Evolutionary conservation across 2,797 vertebrate genomes (phyloP), one percentile per base, ranked within the genome.

Genomic region (Pangasius mekongensis): DNA sequence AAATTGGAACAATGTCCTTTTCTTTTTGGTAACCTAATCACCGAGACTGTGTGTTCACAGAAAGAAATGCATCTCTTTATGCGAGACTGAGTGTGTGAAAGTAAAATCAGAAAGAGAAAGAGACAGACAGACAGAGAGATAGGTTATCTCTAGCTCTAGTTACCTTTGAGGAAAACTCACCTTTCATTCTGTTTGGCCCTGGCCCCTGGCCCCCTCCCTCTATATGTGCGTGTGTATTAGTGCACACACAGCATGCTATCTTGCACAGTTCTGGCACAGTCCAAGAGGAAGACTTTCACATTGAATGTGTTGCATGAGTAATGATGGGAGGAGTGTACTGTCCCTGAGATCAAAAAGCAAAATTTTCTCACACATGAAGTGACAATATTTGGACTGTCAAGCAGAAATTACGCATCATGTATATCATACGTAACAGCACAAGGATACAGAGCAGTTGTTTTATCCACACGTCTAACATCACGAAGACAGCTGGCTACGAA

Each of bases 1-100:
- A 84, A 93, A 93, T 91, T 89, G 36, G 87, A 95, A 96, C 93
- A 94, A 95, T 94, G 93, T 93, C 88, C 91, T 90, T 88, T 93
- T 95, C 92, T 94, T 90, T 90, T 73, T 91, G 89, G 92, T 94
- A 95, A 95, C 90, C 86, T 78, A 93, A 95, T 93, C 93, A 90
- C 85, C 92, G 89, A 88, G 90, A 86, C 89, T 88, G 90, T 78
- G 89, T 93, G 91, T 92, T 91, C 78, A 91, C 87, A 84, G 83
- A 76, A 90, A 93, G 86, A 92, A 91, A 67, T 33, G 73, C 14
- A 58, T 67, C 84, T 74, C 84, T 86, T 74, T 89, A 71, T 52
- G 66, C 16, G 8, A 77, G 74, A 86, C 71, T 1, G 36, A 81
- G 85, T 56, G 47, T 13, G 76, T 89, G 90, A 92, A 93, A 94